These are phyloP conservation scores for Aproaerema taeniolella DNA, from an alignment of 2,888 invertebrate species.

Conservation along the genomic window DNA sequence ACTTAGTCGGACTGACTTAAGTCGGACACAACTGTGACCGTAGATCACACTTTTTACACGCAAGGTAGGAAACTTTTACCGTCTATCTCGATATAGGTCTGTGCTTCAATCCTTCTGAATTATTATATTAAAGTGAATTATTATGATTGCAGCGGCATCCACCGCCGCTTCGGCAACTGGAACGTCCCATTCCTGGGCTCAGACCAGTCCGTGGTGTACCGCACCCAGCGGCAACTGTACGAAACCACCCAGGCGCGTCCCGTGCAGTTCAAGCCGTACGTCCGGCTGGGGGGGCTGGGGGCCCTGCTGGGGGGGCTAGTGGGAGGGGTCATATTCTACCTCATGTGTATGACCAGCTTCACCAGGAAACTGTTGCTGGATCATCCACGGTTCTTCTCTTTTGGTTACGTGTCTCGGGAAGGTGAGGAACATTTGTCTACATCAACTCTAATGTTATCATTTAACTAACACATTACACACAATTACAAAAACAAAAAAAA, in stretches of 20 bases:
- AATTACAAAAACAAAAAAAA: too few species aligned
- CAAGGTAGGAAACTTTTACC: too few species aligned
- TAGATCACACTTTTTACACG: too few species aligned
- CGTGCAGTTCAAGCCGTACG: slow-evolving; percentile 86
- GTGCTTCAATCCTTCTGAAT: too few species aligned
- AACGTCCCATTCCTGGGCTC: slow-evolving; percentile 89
- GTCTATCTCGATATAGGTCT: too few species aligned
- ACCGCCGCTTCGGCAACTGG: slow-evolving; percentile 71
- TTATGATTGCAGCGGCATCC: slow-evolving; percentile 72
- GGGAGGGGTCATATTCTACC: slow-evolving; percentile 65
- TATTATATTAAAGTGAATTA: too few species aligned
- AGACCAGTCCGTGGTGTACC: slow-evolving; percentile 88
- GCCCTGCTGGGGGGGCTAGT: slow-evolving; percentile 68
- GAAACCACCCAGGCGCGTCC: slow-evolving; percentile 84
- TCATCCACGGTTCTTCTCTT: slow-evolving; percentile 78
- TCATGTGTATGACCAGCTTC: slow-evolving; percentile 28
- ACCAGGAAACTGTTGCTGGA: slow-evolving; percentile 38
- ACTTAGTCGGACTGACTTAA: too few species aligned
- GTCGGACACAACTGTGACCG: too few species aligned
- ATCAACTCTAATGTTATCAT: too few species aligned
- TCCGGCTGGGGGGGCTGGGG: slow-evolving; percentile 60
- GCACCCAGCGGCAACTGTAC: slow-evolving; percentile 87
- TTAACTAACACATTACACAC: too few species aligned
- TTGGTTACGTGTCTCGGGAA: slow-evolving; percentile 81
- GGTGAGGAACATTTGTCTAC: too few species aligned